Percentiles rank a stretch among this genome's conserved stretches.
phyloP scores from a whole-genome alignment of 2,113 vertebrate genomes.

The Semicossyphus pulcher region DNA sequence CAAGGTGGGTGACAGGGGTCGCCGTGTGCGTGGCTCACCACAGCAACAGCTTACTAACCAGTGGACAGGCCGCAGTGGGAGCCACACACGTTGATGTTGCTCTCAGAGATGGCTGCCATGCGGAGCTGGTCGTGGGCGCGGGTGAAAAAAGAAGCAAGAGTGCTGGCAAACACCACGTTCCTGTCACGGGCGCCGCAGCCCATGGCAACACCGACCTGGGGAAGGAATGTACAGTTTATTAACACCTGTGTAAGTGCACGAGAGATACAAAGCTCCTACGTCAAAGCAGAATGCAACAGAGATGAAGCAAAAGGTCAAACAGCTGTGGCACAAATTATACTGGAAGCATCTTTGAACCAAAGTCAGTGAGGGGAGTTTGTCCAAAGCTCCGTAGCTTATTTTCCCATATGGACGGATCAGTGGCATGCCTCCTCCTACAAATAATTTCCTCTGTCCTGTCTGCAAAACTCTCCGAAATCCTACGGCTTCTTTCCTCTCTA shows the following conservation, averaged over 20 bases:
- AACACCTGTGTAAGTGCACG: not conserved
- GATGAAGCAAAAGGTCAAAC: constrained; percentile 29
- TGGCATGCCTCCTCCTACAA: constrained; percentile 47
- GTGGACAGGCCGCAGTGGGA: constrained; percentile 96
- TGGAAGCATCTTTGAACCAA: constrained; percentile 42
- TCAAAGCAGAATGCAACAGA: not conserved
- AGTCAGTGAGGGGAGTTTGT: constrained; percentile 11
- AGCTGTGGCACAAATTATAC: constrained; percentile 11
- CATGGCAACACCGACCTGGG: constrained; percentile 91
- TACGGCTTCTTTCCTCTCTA: constrained; percentile 11
- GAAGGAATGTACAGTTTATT: constrained; percentile 6
- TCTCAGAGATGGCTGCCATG: constrained; percentile 95
- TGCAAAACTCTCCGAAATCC: constrained; percentile 19
- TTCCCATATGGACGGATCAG: constrained; percentile 64
- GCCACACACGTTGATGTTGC: constrained; percentile 94
- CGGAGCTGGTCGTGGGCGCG: constrained; percentile 94
- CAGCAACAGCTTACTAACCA: constrained; percentile 82
- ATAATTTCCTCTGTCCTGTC: constrained; percentile 69
- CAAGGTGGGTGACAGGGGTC: constrained; percentile 11
- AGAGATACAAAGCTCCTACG: not conserved
- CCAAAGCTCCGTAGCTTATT: constrained; percentile 48
- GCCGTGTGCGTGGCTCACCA: not conserved
- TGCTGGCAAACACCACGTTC: constrained; percentile 92
- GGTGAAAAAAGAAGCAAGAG: constrained; percentile 92
- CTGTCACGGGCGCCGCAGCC: constrained; percentile 90